These are phyloP conservation scores for Ephialtes manifestator DNA, from an alignment of 2,888 invertebrate species.

Conservation along the genomic window DNA sequence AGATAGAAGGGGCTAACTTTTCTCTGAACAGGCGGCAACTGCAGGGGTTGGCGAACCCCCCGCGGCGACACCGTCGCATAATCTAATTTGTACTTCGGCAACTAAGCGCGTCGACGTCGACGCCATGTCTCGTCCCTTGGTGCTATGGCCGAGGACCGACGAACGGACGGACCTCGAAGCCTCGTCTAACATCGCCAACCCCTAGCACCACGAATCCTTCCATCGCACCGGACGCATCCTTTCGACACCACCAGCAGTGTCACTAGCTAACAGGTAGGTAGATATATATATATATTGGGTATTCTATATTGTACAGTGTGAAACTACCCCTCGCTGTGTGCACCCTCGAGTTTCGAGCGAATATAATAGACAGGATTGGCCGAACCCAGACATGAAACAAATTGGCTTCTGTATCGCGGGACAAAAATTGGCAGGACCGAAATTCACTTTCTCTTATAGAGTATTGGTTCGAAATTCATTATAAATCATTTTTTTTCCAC, in stretches of 20 bases:
- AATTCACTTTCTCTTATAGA: conserved; percentile 34
- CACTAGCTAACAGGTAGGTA: conserved; percentile 46
- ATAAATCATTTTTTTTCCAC: neutral
- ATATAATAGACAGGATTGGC: conserved; percentile 64
- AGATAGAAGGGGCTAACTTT: conserved; percentile 80
- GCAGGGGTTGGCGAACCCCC: conserved; percentile 76
- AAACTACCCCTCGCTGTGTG: conserved; percentile 44
- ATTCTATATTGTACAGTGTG: conserved; percentile 40
- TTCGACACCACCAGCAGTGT: conserved; percentile 43
- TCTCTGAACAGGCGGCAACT: conserved; percentile 75
- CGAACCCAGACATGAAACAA: conserved; percentile 52
- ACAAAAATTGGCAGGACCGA: conserved; percentile 40
- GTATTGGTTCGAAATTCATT: neutral
- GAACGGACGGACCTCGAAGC: conserved; percentile 24
- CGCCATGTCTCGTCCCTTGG: conserved; percentile 52
- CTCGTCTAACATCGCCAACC: conserved; percentile 34
- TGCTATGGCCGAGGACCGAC: conserved; percentile 2
- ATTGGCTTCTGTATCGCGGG: conserved; percentile 48
- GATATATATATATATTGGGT: conserved; percentile 26
- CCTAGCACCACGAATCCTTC: conserved; percentile 9
- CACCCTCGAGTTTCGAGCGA: conserved; percentile 60
- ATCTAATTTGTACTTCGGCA: conserved; percentile 84
- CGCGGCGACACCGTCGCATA: conserved; percentile 81
- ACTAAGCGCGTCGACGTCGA: conserved; percentile 74
- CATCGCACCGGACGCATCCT: conserved; percentile 52